Conservation (phyloP, 2,888 invertebrate genomes). For the Myopa testacea region DNA sequence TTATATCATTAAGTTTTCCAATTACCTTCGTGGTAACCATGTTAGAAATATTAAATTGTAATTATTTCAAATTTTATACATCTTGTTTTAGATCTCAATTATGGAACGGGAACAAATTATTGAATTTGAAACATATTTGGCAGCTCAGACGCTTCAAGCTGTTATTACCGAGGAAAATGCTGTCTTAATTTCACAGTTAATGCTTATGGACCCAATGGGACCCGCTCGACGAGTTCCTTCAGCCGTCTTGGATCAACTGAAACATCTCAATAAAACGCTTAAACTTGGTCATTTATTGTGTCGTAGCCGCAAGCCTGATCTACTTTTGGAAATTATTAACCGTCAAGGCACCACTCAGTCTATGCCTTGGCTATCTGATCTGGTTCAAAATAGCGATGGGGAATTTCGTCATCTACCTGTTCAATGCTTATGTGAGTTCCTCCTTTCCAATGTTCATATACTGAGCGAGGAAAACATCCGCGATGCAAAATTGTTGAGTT, state of each 20-base stretch:
- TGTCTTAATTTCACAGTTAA: constrained; percentile 84
- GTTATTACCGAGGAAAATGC: constrained; percentile 92
- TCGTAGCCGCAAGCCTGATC: constrained; percentile 88
- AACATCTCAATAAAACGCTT: constrained; percentile 80
- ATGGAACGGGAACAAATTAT: constrained; percentile 83
- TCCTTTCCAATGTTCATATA: constrained; percentile 77
- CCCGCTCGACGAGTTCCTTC: constrained; percentile 85
- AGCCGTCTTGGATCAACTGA: constrained; percentile 81
- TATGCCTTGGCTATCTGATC: constrained; percentile 96
- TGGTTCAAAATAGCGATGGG: constrained; percentile 90
- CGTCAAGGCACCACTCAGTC: constrained; percentile 89
- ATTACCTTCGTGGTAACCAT: no score
- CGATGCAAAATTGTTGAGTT: constrained; percentile 77
- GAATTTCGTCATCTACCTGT: constrained; percentile 87
- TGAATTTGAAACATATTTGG: constrained; percentile 92
- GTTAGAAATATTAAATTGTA: no score
- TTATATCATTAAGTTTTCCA: no score
- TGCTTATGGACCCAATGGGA: constrained; percentile 87
- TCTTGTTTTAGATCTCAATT: constrained; percentile 69
- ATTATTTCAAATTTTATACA: no score
- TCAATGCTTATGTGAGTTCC: constrained; percentile 97
- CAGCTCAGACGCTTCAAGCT: constrained; percentile 88
- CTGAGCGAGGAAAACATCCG: constrained; percentile 77
- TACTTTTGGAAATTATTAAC: constrained; percentile 92
- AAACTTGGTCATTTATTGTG: constrained; percentile 91